A percentile compares a stretch with the other conserved stretches of the same genome.
These are phyloP conservation scores for Strigamia transsilvanica DNA, from an alignment of 2,888 invertebrate genomes.

Conservation along the genomic window DNA sequence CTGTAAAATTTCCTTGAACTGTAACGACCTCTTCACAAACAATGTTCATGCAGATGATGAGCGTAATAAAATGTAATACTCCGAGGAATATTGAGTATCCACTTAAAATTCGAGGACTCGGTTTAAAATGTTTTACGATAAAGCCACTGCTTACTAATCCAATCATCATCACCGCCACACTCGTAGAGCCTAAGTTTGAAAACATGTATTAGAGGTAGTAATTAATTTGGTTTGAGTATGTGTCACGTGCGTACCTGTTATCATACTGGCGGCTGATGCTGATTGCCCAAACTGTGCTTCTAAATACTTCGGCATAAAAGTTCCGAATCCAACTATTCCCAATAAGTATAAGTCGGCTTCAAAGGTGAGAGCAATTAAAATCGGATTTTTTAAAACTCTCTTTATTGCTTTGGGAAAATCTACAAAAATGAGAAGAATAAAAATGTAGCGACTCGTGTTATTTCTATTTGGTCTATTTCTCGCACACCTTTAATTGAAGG, in stretches of 20 bases:
- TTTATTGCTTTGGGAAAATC: conserved; percentile 63
- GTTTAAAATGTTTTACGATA: conserved; percentile 18
- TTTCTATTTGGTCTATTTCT: no score
- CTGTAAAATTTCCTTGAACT: conserved; percentile 1
- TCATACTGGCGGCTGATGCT: conserved; percentile 73
- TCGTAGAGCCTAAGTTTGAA: background rate
- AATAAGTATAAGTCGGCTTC: conserved; percentile 73
- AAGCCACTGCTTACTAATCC: conserved; percentile 10
- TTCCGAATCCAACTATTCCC: conserved; percentile 70
- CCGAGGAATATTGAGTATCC: background rate
- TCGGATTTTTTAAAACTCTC: conserved; percentile 72
- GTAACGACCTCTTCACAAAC: conserved; percentile 12
- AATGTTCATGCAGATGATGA: conserved; percentile 23
- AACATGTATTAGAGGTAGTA: no score
- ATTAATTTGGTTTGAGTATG: no score
- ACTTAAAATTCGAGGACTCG: background rate
- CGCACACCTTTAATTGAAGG: conserved; percentile 16
- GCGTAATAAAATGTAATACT: background rate
- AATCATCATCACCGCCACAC: conserved; percentile 48
- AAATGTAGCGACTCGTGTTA: no score
- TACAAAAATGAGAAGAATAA: no score
- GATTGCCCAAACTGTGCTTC: conserved; percentile 76
- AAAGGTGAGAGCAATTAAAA: conserved; percentile 73
- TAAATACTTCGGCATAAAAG: conserved; percentile 77
- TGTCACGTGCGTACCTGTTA: conserved; percentile 73